Percentiles rank a stretch among this genome's conserved stretches.
These are phyloP conservation scores for Rhizoglyphus robini DNA, from an alignment of 1,140 invertebrate genomes.

Conservation along the genomic window DNA sequence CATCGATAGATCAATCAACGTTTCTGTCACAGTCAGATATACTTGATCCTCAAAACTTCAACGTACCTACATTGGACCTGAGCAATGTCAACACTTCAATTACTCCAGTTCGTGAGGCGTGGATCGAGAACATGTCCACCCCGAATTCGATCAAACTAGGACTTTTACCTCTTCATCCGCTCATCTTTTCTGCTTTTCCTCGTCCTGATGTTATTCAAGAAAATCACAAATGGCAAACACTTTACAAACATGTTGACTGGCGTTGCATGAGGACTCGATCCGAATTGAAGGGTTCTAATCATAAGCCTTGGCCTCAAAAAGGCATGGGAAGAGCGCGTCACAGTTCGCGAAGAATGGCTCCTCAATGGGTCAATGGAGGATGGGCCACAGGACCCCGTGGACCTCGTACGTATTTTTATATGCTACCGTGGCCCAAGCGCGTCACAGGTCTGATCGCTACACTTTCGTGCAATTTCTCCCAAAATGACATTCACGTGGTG, in stretches of 20 bases:
- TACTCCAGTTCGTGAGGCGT: slow-evolving; percentile 53
- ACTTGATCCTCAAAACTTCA: not conserved
- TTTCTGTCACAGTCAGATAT: not conserved
- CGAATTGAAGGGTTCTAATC: slow-evolving; percentile 70
- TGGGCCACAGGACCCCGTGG: slow-evolving; percentile 71
- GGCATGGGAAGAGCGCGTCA: slow-evolving; percentile 72
- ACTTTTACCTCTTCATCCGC: slow-evolving; percentile 71
- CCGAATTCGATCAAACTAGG: slow-evolving; percentile 63
- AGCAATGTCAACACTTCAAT: slow-evolving; percentile 30
- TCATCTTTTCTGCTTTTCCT: slow-evolving; percentile 64
- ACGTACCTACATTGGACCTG: not conserved
- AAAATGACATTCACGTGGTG: slow-evolving; percentile 86
- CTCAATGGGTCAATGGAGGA: slow-evolving; percentile 64
- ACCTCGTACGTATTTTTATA: slow-evolving; percentile 76
- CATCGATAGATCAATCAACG: not conserved
- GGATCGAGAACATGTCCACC: slow-evolving; percentile 77
- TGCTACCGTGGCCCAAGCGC: slow-evolving; percentile 62
- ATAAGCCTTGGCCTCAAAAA: slow-evolving; percentile 93
- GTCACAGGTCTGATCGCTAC: slow-evolving; percentile 63
- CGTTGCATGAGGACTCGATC: slow-evolving; percentile 51
- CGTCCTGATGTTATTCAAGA: slow-evolving; percentile 64
- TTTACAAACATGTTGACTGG: slow-evolving; percentile 57
- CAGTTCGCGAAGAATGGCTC: slow-evolving; percentile 76
- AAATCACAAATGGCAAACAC: slow-evolving; percentile 76
- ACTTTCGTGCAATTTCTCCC: slow-evolving; percentile 77